A percentile compares a stretch with the other conserved stretches of the same genome.
Conservation (phyloP, 2,888 invertebrate species). For the Chrysodeixis includens region DNA sequence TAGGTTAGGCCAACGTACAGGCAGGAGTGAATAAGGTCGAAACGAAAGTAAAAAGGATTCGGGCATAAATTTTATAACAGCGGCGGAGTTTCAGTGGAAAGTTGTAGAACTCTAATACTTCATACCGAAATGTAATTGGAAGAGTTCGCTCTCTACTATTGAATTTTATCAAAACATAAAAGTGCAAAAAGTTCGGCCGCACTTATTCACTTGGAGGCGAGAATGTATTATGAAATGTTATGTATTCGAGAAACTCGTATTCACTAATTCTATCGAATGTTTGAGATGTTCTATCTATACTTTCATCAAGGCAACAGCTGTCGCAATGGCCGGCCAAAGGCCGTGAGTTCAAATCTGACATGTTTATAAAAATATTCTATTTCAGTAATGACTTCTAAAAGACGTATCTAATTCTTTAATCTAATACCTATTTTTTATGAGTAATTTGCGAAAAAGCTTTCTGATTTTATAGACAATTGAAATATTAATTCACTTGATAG, state of each 20-base stretch:
- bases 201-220: conserved; percentile 12
- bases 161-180: conserved; percentile 36
- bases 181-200: conserved; percentile 20
- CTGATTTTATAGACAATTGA: too few species aligned
- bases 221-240: conserved; percentile 24
- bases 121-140: conserved; percentile 36
- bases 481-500: too few species aligned
- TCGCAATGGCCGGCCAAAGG: not conserved
- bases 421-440: too few species aligned
- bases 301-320: conserved; percentile 7
- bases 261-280: conserved; percentile 7
- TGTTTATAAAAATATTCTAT: not conserved
- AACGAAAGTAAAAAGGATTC: conserved; percentile 42
- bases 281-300: not conserved
- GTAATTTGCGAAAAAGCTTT: too few species aligned
- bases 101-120: conserved; percentile 39
- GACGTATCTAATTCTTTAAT: too few species aligned
- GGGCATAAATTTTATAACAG: conserved; percentile 33
- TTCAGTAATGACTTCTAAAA: too few species aligned
- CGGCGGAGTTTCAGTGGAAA: conserved; percentile 33
- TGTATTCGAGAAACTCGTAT: conserved; percentile 8
- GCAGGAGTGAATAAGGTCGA: conserved; percentile 25
- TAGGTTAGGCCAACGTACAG: conserved; percentile 27
- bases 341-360: not conserved
- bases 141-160: conserved; percentile 35